phyloP scores from a whole-genome alignment of 2,888 invertebrate species.

The Schrankia costaestrigalis region DNA sequence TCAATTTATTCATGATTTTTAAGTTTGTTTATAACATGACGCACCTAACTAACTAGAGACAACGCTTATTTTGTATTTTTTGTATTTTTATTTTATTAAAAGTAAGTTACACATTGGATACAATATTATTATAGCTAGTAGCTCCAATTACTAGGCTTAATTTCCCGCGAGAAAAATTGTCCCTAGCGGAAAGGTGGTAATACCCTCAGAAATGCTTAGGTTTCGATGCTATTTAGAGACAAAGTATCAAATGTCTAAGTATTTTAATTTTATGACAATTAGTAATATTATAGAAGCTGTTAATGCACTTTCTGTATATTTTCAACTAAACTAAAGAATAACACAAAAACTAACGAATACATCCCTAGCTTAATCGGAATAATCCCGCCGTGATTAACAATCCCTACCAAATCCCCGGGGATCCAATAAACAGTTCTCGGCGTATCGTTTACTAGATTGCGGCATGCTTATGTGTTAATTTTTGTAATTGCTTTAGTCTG shows the following conservation, averaged over 20 bases:
- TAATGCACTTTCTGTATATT: not conserved
- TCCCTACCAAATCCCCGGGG: conserved; percentile 38
- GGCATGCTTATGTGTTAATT: conserved; percentile 51
- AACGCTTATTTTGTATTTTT: too few species aligned
- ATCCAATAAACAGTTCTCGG: conserved; percentile 48
- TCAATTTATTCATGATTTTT: too few species aligned
- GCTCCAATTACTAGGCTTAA: too few species aligned
- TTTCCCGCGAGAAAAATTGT: not conserved
- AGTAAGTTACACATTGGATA: too few species aligned
- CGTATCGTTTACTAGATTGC: conserved; percentile 61
- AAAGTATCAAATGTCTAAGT: too few species aligned
- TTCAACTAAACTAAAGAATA: not conserved
- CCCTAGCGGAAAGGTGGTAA: not conserved
- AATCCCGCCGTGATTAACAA: conserved; percentile 46
- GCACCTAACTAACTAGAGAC: too few species aligned
- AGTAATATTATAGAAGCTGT: too few species aligned
- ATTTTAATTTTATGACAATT: too few species aligned
- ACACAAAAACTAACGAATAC: conserved; percentile 23
- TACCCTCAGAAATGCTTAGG: too few species aligned
- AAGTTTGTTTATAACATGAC: not conserved
- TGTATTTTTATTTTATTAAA: too few species aligned
- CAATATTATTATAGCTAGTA: too few species aligned
- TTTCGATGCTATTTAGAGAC: too few species aligned
- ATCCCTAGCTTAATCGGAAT: conserved; percentile 29
- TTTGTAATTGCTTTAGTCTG: conserved; percentile 52